These are phyloP conservation scores for Aproaerema taeniolella DNA, from an alignment of 2,888 invertebrate species.

Conservation along the genomic window DNA sequence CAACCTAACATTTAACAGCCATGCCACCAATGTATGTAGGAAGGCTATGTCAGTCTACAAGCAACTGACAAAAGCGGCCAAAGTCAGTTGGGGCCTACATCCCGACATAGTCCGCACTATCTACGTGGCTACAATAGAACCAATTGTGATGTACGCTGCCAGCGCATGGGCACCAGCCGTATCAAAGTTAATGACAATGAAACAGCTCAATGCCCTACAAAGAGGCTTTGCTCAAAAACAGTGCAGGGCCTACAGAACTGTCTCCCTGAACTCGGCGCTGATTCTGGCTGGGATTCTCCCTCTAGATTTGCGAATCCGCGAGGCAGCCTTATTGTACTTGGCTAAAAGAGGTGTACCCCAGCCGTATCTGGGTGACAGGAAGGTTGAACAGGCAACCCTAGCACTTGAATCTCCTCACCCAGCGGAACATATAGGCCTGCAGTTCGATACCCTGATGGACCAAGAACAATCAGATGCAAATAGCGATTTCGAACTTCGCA, in stretches of 20 bases:
- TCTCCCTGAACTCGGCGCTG: slow-evolving; percentile 15
- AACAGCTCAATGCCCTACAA: too few relatives aligned
- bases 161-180: too few relatives aligned
- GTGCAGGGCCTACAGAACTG: slow-evolving; percentile 15
- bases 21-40: too few relatives aligned
- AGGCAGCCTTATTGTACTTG: slow-evolving; percentile 19
- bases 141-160: too few relatives aligned
- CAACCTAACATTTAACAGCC: too few relatives aligned
- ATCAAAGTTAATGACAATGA: too few relatives aligned
- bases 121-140: too few relatives aligned
- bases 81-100: too few relatives aligned
- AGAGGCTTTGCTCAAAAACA: too few relatives aligned
- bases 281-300: slow-evolving; percentile 15
- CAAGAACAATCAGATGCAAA: background rate
- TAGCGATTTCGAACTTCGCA: background rate
- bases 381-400: slow-evolving; percentile 15
- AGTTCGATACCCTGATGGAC: slow-evolving; percentile 4
- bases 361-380: slow-evolving; percentile 11
- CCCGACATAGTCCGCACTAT: too few relatives aligned
- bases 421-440: background rate
- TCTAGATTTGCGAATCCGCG: slow-evolving; percentile 1
- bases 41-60: too few relatives aligned
- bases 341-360: slow-evolving; percentile 12
- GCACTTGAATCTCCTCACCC: slow-evolving; percentile 8
- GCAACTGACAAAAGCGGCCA: too few relatives aligned